These are phyloP conservation scores for Hippotragus niger DNA, from an alignment of 2,113 vertebrate genomes.

Conservation along the genomic window DNA sequence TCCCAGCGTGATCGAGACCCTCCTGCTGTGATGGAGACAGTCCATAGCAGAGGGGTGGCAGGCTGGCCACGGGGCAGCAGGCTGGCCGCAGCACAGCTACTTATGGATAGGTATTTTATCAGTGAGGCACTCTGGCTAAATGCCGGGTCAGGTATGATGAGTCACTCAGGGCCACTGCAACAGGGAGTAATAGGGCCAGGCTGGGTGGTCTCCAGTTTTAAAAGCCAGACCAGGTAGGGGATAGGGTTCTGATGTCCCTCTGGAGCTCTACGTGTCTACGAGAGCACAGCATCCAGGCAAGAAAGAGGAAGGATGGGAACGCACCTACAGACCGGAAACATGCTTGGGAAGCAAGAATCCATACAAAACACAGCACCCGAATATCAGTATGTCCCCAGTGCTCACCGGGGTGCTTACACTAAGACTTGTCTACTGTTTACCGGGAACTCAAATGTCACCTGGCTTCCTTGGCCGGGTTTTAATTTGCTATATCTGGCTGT, in stretches of 20 bases:
- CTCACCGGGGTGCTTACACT: neutral
- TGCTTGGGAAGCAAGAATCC: neutral
- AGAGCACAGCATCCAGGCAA: neutral
- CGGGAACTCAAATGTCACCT: rapidly evolving
- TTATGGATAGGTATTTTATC: neutral
- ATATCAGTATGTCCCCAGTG: neutral
- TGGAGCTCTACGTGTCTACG: neutral
- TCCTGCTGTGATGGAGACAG: neutral
- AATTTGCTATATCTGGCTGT: neutral
- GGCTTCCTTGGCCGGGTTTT: neutral
- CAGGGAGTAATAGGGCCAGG: neutral
- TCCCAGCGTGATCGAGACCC: rapidly evolving
- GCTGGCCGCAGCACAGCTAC: neutral
- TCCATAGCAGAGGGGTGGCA: neutral
- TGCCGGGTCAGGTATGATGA: neutral
- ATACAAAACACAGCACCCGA: neutral
- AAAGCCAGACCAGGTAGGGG: neutral
- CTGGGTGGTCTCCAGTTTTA: neutral
- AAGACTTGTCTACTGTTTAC: neutral
- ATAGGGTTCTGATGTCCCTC: neutral
- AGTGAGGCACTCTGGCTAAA: neutral
- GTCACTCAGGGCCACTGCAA: neutral
- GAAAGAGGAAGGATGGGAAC: neutral
- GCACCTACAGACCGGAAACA: neutral
- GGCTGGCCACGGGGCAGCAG: neutral